phyloP scores from a whole-genome alignment of 2,113 vertebrate species.

The Coregonus clupeaformis region DNA sequence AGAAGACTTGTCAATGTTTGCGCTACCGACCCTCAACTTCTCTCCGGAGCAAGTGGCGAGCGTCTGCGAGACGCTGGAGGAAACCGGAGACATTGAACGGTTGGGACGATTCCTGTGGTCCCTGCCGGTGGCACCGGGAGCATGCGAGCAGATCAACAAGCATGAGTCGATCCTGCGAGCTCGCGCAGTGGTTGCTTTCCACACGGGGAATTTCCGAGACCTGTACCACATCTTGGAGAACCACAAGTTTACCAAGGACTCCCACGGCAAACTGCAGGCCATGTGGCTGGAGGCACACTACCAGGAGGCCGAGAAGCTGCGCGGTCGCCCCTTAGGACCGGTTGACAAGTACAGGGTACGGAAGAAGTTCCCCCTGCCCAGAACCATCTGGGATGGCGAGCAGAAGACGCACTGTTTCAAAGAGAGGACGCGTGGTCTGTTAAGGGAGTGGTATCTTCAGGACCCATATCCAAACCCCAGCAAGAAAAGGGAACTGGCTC shows the following conservation, averaged over 20 bases:
- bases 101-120: slow-evolving; percentile 99
- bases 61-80: slow-evolving; percentile 99
- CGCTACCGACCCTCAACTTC: slow-evolving; percentile 99
- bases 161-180: slow-evolving; percentile 99
- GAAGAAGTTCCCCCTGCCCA: slow-evolving; percentile 99
- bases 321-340: slow-evolving; percentile 95
- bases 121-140: slow-evolving; percentile 96
- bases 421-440: slow-evolving; percentile 98
- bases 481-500: slow-evolving; percentile 99
- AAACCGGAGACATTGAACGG: slow-evolving; percentile 98
- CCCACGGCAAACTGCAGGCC: slow-evolving; percentile 97
- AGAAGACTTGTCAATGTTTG: slow-evolving; percentile 99
- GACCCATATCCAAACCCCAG: slow-evolving; percentile 99
- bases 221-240: slow-evolving; percentile 99
- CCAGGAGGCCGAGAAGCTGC: slow-evolving; percentile 99
- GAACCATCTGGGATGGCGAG: slow-evolving; percentile 99
- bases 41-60: slow-evolving; percentile 99
- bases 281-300: slow-evolving; percentile 99
- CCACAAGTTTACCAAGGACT: slow-evolving; percentile 99
- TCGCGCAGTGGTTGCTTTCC: slow-evolving; percentile 97
- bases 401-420: slow-evolving; percentile 99
- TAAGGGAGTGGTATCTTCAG: slow-evolving; percentile 99
- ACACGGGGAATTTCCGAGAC: slow-evolving; percentile 99
- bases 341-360: slow-evolving; percentile 99
- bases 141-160: slow-evolving; percentile 99